Conservation (phyloP, 1,140 invertebrate genomes). For the Armadillidium nasatum region DNA sequence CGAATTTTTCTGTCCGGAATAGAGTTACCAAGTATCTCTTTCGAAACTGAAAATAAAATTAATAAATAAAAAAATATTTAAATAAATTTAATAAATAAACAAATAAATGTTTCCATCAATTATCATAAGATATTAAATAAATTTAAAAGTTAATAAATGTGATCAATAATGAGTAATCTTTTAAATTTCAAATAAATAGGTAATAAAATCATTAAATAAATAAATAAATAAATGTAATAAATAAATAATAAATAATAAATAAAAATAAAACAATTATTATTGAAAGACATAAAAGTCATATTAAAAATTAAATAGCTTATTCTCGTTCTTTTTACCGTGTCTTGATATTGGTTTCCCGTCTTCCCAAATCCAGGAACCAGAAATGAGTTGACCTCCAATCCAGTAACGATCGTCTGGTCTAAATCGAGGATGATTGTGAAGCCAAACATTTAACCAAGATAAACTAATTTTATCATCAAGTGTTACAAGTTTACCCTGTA, state of each 20-base stretch:
- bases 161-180: too few species aligned
- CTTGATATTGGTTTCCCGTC: neutral
- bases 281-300: too few species aligned
- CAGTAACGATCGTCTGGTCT: neutral
- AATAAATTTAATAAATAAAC: too few species aligned
- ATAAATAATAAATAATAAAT: too few species aligned
- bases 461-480: neutral
- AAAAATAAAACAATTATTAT: too few species aligned
- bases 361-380: neutral
- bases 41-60: neutral
- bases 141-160: too few species aligned
- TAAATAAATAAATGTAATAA: too few species aligned
- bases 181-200: too few species aligned
- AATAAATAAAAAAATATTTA: too few species aligned
- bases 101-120: too few species aligned
- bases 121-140: too few species aligned
- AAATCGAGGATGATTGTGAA: neutral
- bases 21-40: conserved; percentile 3
- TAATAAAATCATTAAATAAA: too few species aligned
- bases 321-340: neutral
- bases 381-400: neutral
- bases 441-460: neutral
- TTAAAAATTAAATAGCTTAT: neutral
- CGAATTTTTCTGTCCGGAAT: neutral
- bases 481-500: neutral